Conservation (phyloP, 2,888 invertebrate species). For the Tetanocera ferruginea region DNA sequence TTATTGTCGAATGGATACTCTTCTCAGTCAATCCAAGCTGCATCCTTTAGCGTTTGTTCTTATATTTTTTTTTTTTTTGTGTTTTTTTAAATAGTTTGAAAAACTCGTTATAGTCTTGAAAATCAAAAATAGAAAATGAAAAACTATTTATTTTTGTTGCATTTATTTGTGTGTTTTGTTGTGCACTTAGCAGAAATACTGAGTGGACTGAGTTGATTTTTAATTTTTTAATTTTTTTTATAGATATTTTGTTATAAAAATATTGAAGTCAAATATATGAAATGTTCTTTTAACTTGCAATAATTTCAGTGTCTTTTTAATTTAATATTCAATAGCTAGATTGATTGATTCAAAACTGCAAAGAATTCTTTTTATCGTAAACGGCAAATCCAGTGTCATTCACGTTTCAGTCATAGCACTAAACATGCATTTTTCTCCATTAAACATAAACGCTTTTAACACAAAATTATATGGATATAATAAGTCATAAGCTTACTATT, state of each 20-base stretch:
- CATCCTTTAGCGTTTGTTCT: no score
- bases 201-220: neutral
- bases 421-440: no score
- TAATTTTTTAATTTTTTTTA: neutral
- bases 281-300: neutral
- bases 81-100: neutral
- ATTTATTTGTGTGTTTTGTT: neutral
- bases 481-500: no score
- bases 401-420: no score
- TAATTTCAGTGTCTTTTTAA: neutral
- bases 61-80: neutral
- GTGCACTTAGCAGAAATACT: neutral
- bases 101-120: conserved; percentile 30
- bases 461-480: no score
- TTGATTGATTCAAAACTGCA: neutral
- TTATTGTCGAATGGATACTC: no score
- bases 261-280: no score
- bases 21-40: no score
- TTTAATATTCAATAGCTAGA: neutral
- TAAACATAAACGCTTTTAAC: no score
- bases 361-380: no score
- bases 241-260: no score
- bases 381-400: no score
- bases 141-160: neutral
- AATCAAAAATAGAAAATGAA: neutral